Evolutionary conservation across 2,797 vertebrate species (phyloP).

Genomic region (Sciaenops ocellatus): DNA sequence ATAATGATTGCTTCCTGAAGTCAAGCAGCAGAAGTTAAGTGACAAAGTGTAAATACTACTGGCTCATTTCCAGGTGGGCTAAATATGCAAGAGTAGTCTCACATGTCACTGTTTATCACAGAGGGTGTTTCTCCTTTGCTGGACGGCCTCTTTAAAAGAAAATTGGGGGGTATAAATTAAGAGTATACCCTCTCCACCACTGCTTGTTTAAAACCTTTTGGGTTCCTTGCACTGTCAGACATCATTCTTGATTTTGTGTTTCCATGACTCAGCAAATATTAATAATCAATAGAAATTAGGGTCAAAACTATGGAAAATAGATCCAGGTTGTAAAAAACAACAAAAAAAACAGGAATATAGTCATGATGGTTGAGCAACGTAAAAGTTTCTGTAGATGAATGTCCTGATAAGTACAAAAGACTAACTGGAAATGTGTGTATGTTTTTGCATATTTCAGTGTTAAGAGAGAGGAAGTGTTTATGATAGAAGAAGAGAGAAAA

Average conservation of each 20-base stretch:
- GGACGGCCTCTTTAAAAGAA: too few species aligned
- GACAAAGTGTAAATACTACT: too few species aligned
- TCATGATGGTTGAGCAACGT: neutral
- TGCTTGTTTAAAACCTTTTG: neutral
- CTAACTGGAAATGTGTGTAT: neutral
- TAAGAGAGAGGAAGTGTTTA: constrained; percentile 19
- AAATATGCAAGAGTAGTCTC: too few species aligned
- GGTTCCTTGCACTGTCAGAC: neutral
- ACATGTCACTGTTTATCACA: too few species aligned
- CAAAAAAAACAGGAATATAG: too few species aligned
- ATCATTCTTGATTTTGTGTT: neutral
- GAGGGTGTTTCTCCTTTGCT: too few species aligned
- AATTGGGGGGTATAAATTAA: too few species aligned
- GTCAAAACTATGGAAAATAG: neutral
- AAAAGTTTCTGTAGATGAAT: neutral
- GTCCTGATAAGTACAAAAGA: neutral
- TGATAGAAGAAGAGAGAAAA: constrained; percentile 1
- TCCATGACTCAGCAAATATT: neutral
- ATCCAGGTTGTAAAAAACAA: neutral
- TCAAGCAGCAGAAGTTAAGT: too few species aligned
- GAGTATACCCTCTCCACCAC: too few species aligned
- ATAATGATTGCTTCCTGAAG: too few species aligned
- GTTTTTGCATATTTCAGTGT: neutral
- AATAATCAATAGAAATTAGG: neutral
- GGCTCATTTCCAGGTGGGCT: too few species aligned